Base-by-base conservation (phyloP, 2,797 vertebrate genomes). In the Clarias platycephalus region DNA sequence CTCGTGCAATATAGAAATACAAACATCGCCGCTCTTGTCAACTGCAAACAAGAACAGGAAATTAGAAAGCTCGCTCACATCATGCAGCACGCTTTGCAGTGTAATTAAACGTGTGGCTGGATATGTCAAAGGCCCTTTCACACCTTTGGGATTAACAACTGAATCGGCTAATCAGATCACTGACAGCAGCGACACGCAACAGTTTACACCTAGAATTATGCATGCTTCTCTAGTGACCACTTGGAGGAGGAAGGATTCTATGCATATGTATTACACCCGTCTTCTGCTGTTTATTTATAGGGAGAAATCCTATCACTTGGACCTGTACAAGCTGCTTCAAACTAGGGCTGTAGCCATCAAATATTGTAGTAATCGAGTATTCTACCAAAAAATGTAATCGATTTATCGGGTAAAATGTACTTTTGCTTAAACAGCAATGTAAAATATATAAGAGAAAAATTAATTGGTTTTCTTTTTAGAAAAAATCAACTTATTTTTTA, bases 1-100 rank as follows among this genome's bases (percentile, higher is more conserved):
- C 89, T 99, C 98, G 81, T 99, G 98, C 93, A 99, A 96, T 94
- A 99, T 99, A 91, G 98, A 99, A 96, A 99, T 99, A 95, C 98
- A 99, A 90, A 99, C 98, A 89, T 99, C 98, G 9, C 98, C 98
- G 60, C 97, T 99, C 94, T 99, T 99, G 94, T 99, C 97, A 93
- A 99, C 98, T 99, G 90, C 31, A 89, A 89, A 85, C 55, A 72
- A 26, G 60, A 28, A 82, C 63, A 89, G 24, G n/a, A 84, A 84
- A 84, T 84, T 15, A 83, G 1, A 70, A 37, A 58, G 2, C 1
- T 34, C 34, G 34, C 34, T 34, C 34, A 34, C 34, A 3, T 34
- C 34, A 34, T 34, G 34, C 34, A 34, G 2, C 2, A 34, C 4
- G 34, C 34, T 34, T 34, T 34, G 26, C 53, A 31, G 44, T 53